These are phyloP conservation scores for Sinocyclocheilus grahami DNA, from an alignment of 2,113 vertebrate genomes.

Conservation along the genomic window DNA sequence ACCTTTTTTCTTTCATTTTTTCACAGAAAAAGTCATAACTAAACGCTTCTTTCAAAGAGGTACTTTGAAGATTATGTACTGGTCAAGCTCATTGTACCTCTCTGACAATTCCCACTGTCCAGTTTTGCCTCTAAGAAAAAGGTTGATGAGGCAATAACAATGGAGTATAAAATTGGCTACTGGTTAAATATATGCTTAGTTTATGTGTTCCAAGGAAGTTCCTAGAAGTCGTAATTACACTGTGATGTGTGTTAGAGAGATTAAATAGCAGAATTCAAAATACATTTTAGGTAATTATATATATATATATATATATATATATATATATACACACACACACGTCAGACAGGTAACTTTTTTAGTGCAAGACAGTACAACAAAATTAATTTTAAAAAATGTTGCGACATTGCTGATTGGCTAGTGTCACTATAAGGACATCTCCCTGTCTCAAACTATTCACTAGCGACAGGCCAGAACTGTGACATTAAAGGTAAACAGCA, in stretches of 20 bases:
- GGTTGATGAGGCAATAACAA: slow-evolving; percentile 33
- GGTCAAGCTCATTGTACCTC: slow-evolving; percentile 21
- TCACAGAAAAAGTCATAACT: slow-evolving; percentile 22
- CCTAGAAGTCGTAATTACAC: background rate
- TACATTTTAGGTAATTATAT: background rate
- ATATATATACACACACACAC: no score
- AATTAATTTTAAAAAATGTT: background rate
- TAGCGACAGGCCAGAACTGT: no score
- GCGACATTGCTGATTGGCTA: background rate
- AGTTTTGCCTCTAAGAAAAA: slow-evolving; percentile 27
- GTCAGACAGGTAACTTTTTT: background rate
- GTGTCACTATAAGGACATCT: no score
- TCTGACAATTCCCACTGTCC: slow-evolving; percentile 45
- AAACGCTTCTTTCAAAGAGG: slow-evolving; percentile 21
- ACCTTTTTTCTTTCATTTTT: background rate
- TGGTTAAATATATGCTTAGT: background rate
- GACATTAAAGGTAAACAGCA: no score
- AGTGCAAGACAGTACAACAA: background rate
- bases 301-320: background rate
- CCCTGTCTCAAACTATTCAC: no score
- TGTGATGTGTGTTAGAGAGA: background rate
- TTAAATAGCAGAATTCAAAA: background rate
- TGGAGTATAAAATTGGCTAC: background rate
- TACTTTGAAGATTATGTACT: slow-evolving; percentile 18
- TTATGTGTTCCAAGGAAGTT: background rate